phyloP scores from a whole-genome alignment of 2,113 vertebrate species.

The Phoenicopterus ruber region DNA sequence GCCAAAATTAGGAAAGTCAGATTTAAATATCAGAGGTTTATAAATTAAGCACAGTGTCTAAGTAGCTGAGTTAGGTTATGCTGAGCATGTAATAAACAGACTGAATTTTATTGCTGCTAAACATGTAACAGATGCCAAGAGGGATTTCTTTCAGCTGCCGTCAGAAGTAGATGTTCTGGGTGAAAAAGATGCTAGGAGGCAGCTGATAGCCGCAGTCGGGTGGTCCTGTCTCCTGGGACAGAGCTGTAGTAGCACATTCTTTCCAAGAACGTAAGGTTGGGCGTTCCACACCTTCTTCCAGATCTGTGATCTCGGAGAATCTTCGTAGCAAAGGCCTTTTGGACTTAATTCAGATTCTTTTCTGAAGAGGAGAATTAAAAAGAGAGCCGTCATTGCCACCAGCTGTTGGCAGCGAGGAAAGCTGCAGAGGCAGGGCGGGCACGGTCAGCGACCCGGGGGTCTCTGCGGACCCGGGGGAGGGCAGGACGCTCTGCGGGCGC shows the following conservation, averaged over 20 bases:
- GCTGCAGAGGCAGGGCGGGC: not conserved
- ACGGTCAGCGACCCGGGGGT: accelerated
- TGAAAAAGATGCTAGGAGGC: not conserved
- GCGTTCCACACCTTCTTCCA: not conserved
- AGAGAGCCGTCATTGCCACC: not conserved
- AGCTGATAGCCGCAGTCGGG: not conserved
- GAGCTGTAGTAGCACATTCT: not conserved
- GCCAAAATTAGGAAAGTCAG: not conserved
- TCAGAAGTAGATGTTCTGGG: not conserved
- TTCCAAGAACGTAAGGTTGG: not conserved
- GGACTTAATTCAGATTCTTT: not conserved
- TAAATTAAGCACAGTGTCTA: not conserved
- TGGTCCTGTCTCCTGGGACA: not conserved
- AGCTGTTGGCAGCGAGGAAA: not conserved
- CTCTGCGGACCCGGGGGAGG: not conserved
- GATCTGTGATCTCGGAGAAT: not conserved
- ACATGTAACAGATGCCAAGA: not conserved
- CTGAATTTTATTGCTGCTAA: not conserved
- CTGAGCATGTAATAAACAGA: not conserved
- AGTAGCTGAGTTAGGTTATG: not conserved
- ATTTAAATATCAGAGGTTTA: not conserved
- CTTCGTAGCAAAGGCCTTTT: not conserved
- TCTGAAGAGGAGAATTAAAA: not conserved
- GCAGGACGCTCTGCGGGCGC: not conserved
- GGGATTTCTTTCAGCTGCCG: not conserved